Evolutionary conservation across 2,113 vertebrate genomes (phyloP).

Genomic region (Elgaria multicarinata): DNA sequence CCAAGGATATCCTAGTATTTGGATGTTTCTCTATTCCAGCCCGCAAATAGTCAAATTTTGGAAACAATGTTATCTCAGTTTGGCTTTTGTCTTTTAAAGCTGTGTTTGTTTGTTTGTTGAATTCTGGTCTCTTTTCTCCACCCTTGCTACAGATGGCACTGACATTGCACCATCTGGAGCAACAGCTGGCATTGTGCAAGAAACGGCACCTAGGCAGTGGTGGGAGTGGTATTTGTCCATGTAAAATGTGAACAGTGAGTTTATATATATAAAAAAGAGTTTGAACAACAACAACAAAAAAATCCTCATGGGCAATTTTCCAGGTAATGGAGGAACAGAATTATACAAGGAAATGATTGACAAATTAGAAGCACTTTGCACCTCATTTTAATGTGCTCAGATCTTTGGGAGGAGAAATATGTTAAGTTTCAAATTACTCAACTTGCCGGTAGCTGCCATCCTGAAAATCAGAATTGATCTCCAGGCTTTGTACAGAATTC

Average conservation of each 20-base stretch:
- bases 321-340: slow-evolving; percentile 68
- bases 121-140: neutral
- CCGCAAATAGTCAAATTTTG: neutral
- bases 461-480: slow-evolving; percentile 76
- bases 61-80: neutral
- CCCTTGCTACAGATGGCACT: slow-evolving; percentile 29
- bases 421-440: slow-evolving; percentile 79
- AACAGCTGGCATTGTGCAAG: slow-evolving; percentile 33
- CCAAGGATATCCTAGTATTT: neutral
- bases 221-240: slow-evolving; percentile 46
- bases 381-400: slow-evolving; percentile 76
- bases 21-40: neutral
- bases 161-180: slow-evolving; percentile 33
- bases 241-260: slow-evolving; percentile 35
- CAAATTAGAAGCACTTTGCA: slow-evolving; percentile 82
- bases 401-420: slow-evolving; percentile 74
- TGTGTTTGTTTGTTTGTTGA: slow-evolving; percentile 29
- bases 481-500: slow-evolving; percentile 76
- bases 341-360: slow-evolving; percentile 74
- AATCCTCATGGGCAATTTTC: slow-evolving; percentile 73
- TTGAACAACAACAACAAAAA: slow-evolving; percentile 22
- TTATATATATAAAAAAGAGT: slow-evolving; percentile 60
- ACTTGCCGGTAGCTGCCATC: slow-evolving; percentile 73
- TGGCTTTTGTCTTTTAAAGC: slow-evolving; percentile 28
- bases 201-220: neutral